These are phyloP conservation scores for Perodicticus potto DNA, from an alignment of 2,797 vertebrate species.

Conservation along the genomic window DNA sequence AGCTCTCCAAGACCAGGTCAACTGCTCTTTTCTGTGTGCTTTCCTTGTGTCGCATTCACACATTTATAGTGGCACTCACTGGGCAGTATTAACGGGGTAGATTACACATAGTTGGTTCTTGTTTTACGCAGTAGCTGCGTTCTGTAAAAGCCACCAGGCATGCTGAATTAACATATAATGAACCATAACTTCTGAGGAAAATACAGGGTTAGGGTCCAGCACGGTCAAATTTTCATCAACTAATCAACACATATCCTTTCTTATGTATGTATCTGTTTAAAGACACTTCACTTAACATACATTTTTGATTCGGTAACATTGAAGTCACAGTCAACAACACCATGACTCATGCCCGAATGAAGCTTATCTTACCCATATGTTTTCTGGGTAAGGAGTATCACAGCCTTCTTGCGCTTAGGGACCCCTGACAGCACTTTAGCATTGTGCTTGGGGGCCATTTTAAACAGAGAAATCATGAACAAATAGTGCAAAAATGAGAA, in stretches of 20 bases:
- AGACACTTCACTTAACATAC: neutral
- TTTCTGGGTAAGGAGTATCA: neutral
- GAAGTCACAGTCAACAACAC: neutral
- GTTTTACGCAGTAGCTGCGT: neutral
- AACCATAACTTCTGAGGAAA: neutral
- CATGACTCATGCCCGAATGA: neutral
- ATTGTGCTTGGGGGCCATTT: neutral
- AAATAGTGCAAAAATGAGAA: neutral
- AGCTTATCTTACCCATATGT: neutral
- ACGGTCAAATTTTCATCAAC: neutral
- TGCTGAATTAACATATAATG: neutral
- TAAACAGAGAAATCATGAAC: neutral
- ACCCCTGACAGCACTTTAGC: neutral
- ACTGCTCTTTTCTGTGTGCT: neutral
- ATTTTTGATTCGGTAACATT: neutral
- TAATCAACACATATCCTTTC: neutral
- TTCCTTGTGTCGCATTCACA: accelerated
- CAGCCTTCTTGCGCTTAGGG: neutral
- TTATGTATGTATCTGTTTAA: neutral
- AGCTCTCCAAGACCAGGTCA: neutral
- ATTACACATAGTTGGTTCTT: neutral
- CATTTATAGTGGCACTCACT: neutral
- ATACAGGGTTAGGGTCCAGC: neutral
- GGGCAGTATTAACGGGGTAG: neutral
- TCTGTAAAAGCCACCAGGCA: neutral